Evolutionary conservation across 2,113 vertebrate species (phyloP).

Genomic region (Oreochromis aureus): DNA sequence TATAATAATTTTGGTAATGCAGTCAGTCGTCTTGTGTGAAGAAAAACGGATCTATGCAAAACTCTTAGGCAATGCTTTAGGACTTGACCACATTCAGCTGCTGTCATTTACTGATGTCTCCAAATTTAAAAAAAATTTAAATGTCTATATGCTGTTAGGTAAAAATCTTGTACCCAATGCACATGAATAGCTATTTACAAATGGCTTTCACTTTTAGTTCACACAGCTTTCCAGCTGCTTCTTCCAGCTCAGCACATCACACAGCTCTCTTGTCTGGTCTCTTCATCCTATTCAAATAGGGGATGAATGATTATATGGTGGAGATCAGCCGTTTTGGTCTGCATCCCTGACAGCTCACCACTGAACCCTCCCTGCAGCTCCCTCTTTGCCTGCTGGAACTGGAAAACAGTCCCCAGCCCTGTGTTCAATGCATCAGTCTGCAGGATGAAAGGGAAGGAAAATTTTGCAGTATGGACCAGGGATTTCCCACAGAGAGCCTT

Average conservation of each 20-base stretch:
- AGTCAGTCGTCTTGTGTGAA: background rate
- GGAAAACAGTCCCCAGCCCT: too few relatives aligned
- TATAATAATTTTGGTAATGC: background rate
- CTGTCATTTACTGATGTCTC: background rate
- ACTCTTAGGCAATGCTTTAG: too few relatives aligned
- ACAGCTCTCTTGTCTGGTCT: background rate
- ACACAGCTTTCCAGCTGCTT: background rate
- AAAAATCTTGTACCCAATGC: background rate
- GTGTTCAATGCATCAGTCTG: too few relatives aligned
- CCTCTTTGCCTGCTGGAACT: background rate
- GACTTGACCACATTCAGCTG: background rate
- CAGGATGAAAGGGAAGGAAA: too few relatives aligned
- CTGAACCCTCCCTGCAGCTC: background rate
- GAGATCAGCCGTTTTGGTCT: background rate
- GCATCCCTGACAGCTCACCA: background rate
- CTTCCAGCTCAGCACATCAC: background rate
- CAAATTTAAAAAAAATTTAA: rapidly evolving
- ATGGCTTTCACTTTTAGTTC: background rate
- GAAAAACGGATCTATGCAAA: background rate
- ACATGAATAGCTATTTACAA: background rate
- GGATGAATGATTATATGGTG: background rate
- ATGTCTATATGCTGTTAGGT: background rate
- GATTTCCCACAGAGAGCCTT: too few relatives aligned
- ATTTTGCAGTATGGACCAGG: too few relatives aligned
- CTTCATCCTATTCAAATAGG: background rate